Evolutionary conservation across 2,888 invertebrate genomes (phyloP).

Genomic region (Amphipoea lucens): DNA sequence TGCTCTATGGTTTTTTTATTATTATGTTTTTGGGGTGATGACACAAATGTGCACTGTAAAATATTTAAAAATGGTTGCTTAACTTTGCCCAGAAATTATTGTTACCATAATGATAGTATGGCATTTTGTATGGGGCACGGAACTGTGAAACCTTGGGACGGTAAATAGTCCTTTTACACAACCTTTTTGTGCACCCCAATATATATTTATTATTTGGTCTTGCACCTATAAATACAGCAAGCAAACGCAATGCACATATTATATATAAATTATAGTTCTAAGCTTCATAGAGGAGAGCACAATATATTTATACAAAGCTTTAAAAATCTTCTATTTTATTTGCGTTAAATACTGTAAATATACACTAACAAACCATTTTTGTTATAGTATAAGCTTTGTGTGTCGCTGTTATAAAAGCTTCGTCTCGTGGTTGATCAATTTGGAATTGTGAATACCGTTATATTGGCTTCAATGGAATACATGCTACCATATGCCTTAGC

Average conservation of each 20-base stretch:
- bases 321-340: constrained; percentile 70
- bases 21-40: background rate
- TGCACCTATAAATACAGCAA: constrained; percentile 34
- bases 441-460: constrained; percentile 85
- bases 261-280: constrained; percentile 7
- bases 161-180: background rate
- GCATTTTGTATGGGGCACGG: background rate
- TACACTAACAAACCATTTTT: constrained; percentile 89
- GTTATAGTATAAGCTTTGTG: constrained; percentile 82
- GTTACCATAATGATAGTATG: background rate
- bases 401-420: constrained; percentile 84
- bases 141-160: background rate
- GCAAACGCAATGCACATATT: constrained; percentile 31
- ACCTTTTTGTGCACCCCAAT: background rate
- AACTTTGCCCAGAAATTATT: background rate
- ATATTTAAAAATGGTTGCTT: background rate
- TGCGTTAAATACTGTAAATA: constrained; percentile 78
- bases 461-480: constrained; percentile 82
- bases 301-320: constrained; percentile 62
- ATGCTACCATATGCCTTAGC: constrained; percentile 40
- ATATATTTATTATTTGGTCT: background rate
- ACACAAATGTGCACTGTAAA: background rate
- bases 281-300: constrained; percentile 61
- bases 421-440: constrained; percentile 86
- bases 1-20: constrained; percentile 53